These are phyloP conservation scores for Dicyrtoma fusca DNA, from an alignment of 2,888 invertebrate species.

Conservation along the genomic window DNA sequence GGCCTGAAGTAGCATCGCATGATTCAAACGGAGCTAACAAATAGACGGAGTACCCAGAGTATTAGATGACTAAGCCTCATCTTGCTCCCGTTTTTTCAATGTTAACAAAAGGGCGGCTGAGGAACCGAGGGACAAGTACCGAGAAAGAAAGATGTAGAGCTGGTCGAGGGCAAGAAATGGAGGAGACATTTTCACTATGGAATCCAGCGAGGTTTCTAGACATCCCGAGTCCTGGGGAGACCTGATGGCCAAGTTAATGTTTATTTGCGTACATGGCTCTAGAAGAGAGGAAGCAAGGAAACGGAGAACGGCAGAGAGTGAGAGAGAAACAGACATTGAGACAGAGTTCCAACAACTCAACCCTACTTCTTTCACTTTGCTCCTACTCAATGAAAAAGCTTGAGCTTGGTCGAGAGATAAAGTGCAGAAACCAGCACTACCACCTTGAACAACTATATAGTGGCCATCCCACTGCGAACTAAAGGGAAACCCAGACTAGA, in stretches of 20 bases:
- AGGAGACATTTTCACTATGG: constrained; percentile 13
- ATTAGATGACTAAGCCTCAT: not conserved
- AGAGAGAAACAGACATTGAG: not conserved
- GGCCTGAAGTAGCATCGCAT: no score
- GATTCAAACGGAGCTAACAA: not conserved
- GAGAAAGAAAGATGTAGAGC: constrained; percentile 10
- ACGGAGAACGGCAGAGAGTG: no score
- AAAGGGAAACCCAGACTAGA: no score
- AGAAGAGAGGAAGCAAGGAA: not conserved
- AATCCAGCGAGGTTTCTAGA: constrained; percentile 11
- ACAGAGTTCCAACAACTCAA: constrained; percentile 9
- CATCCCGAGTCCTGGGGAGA: constrained; percentile 17
- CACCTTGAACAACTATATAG: no score
- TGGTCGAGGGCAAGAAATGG: constrained; percentile 12
- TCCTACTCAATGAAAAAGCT: constrained; percentile 17
- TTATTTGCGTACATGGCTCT: constrained; percentile 22
- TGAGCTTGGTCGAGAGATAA: not conserved
- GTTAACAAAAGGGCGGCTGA: not conserved
- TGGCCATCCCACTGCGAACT: no score
- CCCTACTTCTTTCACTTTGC: constrained; percentile 16
- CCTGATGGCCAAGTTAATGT: constrained; percentile 32
- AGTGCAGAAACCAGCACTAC: not conserved
- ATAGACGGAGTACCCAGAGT: constrained; percentile 6
- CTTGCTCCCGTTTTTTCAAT: not conserved
- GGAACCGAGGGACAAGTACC: no score